A percentile compares a stretch with the other conserved stretches of the same genome.
Conservation (phyloP, 2,797 vertebrate genomes). For the Melanogrammus aeglefinus region DNA sequence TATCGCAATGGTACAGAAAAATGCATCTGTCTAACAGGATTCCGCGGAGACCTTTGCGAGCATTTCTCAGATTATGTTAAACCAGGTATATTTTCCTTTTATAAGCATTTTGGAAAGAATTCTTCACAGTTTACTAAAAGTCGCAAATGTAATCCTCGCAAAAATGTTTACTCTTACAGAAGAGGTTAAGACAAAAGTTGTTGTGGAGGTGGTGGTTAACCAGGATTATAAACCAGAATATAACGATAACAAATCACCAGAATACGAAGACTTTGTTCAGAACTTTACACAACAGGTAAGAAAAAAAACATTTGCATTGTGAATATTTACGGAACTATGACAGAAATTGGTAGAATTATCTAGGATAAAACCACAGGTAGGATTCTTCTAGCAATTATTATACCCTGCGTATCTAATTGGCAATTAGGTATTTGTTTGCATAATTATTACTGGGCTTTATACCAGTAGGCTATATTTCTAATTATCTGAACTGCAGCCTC, state of each 20-base stretch:
- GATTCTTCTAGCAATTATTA: background rate
- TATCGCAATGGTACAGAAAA: background rate
- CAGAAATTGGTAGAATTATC: background rate
- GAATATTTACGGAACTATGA: background rate
- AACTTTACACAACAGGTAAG: conserved; percentile 16
- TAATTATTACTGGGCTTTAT: no score
- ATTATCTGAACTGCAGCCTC: no score
- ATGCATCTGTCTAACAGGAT: conserved; percentile 9
- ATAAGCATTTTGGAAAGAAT: background rate
- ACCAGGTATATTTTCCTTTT: conserved; percentile 26
- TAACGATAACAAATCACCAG: background rate
- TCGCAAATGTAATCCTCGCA: background rate
- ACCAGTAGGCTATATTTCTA: background rate
- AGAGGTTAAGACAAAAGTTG: background rate
- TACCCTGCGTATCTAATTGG: background rate
- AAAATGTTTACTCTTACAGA: conserved; percentile 17
- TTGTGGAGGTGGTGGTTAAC: conserved; percentile 18
- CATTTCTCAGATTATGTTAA: accelerated
- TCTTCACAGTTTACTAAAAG: background rate
- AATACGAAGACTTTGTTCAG: conserved; percentile 29
- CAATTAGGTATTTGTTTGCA: no score
- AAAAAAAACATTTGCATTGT: background rate
- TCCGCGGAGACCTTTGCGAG: background rate
- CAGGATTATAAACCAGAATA: background rate
- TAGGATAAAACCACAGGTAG: background rate